Conservation (phyloP, 2,113 vertebrate genomes). For the Scytalopus superciliaris region DNA sequence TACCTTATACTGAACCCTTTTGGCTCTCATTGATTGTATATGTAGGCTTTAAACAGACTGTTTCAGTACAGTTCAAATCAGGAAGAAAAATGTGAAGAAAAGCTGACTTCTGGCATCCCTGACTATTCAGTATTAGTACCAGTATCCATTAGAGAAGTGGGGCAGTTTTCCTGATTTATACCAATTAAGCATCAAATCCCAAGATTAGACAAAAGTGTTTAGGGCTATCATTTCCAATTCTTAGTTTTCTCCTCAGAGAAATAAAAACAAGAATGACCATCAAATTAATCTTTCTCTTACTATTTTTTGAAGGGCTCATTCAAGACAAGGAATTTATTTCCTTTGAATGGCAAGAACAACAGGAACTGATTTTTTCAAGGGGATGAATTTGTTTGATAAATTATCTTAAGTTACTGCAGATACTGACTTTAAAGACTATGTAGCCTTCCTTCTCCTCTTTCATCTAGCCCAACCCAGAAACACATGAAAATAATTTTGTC, state of each 20-base stretch:
- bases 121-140: neutral
- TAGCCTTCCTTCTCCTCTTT: neutral
- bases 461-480: neutral
- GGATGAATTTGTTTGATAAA: neutral
- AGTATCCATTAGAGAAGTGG: neutral
- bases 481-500: neutral
- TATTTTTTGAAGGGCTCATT: neutral
- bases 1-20: neutral
- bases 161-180: neutral
- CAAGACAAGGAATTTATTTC: neutral
- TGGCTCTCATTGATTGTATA: neutral
- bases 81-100: neutral
- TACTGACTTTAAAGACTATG: neutral
- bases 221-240: neutral
- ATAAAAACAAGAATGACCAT: neutral
- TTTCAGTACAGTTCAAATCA: neutral
- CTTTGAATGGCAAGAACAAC: neutral
- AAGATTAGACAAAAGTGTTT: neutral
- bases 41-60: neutral
- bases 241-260: neutral
- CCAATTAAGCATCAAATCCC: neutral
- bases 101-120: neutral
- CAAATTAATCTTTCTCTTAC: neutral
- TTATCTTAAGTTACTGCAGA: neutral
- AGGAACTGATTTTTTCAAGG: neutral